Evolutionary conservation across 2,888 invertebrate genomes (phyloP).

Genomic region (Candidula unifasciata): DNA sequence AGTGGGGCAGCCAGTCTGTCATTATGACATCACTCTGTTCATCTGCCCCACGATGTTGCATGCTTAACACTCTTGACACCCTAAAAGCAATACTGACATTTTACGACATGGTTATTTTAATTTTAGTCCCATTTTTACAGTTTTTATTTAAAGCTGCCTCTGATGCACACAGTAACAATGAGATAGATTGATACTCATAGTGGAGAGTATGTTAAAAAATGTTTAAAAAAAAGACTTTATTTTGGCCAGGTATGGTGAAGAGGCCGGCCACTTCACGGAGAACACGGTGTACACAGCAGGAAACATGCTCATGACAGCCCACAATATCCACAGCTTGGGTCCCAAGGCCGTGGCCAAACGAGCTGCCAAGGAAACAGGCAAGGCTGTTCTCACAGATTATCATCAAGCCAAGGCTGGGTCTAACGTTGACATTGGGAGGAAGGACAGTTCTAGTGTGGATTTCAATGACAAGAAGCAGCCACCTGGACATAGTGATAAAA

Average conservation of each 20-base stretch:
- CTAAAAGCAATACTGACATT: too few relatives aligned
- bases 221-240: background rate
- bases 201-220: background rate
- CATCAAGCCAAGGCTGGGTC: background rate
- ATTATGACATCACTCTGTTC: too few relatives aligned
- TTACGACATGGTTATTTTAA: too few relatives aligned
- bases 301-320: constrained; percentile 83
- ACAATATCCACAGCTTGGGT: constrained; percentile 84
- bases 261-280: constrained; percentile 83
- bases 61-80: too few relatives aligned
- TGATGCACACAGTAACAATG: too few relatives aligned
- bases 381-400: constrained; percentile 60
- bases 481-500: background rate
- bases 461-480: background rate
- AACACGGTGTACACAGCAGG: constrained; percentile 85
- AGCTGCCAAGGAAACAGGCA: constrained; percentile 75
- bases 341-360: constrained; percentile 81
- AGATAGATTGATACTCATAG: too few relatives aligned
- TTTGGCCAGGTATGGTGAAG: constrained; percentile 83
- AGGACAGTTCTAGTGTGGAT: background rate
- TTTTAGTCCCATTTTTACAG: too few relatives aligned
- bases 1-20: too few relatives aligned
- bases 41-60: too few relatives aligned
- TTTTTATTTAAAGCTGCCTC: too few relatives aligned
- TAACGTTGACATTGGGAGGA: background rate